Base-by-base conservation (phyloP, 2,113 vertebrate genomes). In the Rhea pennata region DNA sequence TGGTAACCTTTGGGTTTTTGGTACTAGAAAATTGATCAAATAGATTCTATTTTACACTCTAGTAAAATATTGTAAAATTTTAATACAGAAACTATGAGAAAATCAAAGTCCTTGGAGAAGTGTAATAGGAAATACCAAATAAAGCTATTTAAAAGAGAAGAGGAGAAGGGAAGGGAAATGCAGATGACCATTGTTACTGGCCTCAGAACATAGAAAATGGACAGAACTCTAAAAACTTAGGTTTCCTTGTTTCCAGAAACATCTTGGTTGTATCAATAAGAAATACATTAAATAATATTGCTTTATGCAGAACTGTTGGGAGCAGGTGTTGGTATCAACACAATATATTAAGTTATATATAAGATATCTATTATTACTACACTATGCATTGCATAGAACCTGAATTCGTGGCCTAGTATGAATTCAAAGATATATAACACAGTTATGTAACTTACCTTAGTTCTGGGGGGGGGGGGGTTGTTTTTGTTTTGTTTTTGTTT, bases 21-120 rank as follows among this genome's bases (percentile, higher is more conserved):
- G 74, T 89, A 66, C 56, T 85, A 6, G 5, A 75, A 89, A 87
- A 92, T 72, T 82, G 59, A 58, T 83, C 11, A 4, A 95, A 91
- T 89, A 91, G 62, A 69, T 76, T 84, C 61, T 78, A 53, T 92
- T 92, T 95, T 85, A 95, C 40, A 40, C 29, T n/a, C 17, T 58
- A 92, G 58, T 85, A 54, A 95, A 85, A 92, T 0, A 3, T 69
- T 66, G 48, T 87, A 92, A 94, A 92, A 91, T 94, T 95, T 95
- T 95, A 94, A 87, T 91, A 87, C 77, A 92, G 91, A 61, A 92
- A 82, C 77, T 89, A 87, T 39, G 61, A 88, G n/a, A 22, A 87
- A 95, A 91, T 91, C 73, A 82, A 92, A 94, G 87, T 85, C 53
- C 74, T 91, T 92, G 73, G 73, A 89, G n/a, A 5, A 92, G 29